Conservation (phyloP, 2,888 invertebrate genomes). For the Scaptodrosophila latifasciaeformis region DNA sequence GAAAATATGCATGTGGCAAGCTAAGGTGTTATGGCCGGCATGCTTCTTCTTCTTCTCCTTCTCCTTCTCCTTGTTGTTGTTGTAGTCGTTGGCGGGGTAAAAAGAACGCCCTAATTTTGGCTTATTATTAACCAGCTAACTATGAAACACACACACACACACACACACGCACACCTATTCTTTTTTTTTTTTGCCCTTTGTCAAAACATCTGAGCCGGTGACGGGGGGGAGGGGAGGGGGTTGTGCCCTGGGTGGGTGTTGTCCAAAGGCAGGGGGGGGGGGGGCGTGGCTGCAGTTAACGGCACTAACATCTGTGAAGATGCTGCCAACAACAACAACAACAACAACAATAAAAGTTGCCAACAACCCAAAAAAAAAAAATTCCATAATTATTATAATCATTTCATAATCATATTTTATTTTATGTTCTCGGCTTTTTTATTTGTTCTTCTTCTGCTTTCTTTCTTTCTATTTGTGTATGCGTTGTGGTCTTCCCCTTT, state of each 20-base stretch:
- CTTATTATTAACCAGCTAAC: slow-evolving; percentile 69
- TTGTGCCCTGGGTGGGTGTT: slow-evolving; percentile 3
- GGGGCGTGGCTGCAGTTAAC: slow-evolving; percentile 59
- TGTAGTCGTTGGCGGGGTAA: slow-evolving; percentile 36
- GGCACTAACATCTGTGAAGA: slow-evolving; percentile 70
- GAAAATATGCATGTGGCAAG: slow-evolving; percentile 44
- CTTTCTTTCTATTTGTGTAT: too few relatives aligned
- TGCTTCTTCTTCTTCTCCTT: slow-evolving; percentile 7
- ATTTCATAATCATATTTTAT: slow-evolving; percentile 72
- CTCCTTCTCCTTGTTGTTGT: not conserved
- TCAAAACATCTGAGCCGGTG: slow-evolving; percentile 9
- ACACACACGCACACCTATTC: not conserved
- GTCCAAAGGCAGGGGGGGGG: slow-evolving; percentile 2
- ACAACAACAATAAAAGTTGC: slow-evolving; percentile 16
- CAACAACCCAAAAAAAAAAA: too few relatives aligned
- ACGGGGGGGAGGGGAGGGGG: not conserved
- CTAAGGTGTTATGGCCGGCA: slow-evolving; percentile 18
- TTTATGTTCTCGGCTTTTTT: too few relatives aligned
- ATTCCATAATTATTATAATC: slow-evolving; percentile 71
- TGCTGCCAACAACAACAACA: slow-evolving; percentile 16
- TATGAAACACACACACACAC: too few relatives aligned
- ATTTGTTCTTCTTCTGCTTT: too few relatives aligned
- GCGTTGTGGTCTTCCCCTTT: too few relatives aligned
- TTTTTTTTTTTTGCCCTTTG: slow-evolving; percentile 12
- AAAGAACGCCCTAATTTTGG: slow-evolving; percentile 62